Evolutionary conservation across 2,113 vertebrate species (phyloP).

Genomic region (Chloropsis cyanopogon): DNA sequence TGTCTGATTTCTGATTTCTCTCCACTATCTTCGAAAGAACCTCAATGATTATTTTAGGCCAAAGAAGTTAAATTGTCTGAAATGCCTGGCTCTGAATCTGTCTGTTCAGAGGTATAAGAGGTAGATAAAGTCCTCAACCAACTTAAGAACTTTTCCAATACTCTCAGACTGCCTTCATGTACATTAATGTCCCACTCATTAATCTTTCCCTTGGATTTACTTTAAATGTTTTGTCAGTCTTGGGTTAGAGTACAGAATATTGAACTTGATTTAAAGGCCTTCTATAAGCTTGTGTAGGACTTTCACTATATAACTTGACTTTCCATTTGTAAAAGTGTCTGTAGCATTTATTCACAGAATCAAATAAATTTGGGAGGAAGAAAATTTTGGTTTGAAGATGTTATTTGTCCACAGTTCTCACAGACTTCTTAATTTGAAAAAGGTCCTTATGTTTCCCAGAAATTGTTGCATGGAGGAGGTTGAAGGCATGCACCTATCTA

Average conservation of each 20-base stretch:
- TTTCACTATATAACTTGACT: not conserved
- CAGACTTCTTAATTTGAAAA: not conserved
- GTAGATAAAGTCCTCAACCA: not conserved
- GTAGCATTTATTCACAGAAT: not conserved
- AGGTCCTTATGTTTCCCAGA: not conserved
- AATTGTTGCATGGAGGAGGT: not conserved
- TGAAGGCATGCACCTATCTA: not conserved
- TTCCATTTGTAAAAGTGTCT: not conserved
- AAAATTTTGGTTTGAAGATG: not conserved
- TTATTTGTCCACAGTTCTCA: not conserved
- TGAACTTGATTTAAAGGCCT: not conserved
- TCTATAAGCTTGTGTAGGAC: not conserved
- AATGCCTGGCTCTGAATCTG: not conserved
- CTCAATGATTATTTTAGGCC: not conserved
- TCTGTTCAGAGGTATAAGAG: not conserved
- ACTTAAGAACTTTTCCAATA: not conserved
- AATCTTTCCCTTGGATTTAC: not conserved
- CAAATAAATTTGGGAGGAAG: not conserved
- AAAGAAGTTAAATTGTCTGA: not conserved
- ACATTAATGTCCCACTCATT: not conserved
- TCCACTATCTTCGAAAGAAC: not conserved
- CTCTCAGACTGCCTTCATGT: not conserved
- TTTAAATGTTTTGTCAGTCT: not conserved
- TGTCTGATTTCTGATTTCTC: not conserved
- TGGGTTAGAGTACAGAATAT: not conserved